Base-by-base conservation (phyloP, 2,797 vertebrate genomes). In the Neopelma chrysocephalum region DNA sequence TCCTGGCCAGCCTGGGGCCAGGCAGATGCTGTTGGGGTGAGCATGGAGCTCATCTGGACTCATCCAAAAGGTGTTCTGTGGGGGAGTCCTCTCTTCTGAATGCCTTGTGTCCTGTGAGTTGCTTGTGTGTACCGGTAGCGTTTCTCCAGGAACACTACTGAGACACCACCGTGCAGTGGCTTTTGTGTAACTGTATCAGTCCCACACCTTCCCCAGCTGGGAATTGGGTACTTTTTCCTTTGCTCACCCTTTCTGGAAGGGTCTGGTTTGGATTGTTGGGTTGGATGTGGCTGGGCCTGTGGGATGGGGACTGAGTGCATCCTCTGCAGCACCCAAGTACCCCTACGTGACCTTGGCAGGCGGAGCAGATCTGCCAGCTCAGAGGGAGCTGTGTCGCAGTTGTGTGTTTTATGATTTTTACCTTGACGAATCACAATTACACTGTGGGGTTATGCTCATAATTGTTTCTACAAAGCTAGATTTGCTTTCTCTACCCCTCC, bases 371-470 rank as follows among this genome's bases (percentile, higher is more conserved):
- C n/a, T 81, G 72, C 47, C 54, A 34, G 71, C 25, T 23, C 66
- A 68, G 60, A 42, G 76, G 36, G 43, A 93, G 51, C 38, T 48
- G 70, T 68, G 38, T 69, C 4, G 1, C 87, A 20, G 34, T 25
- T 61, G 2, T 80, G 45, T 58, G 64, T n/a, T 97, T 96, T 76
- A 81, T 92, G 88, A 88, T 82, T 1, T 0, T 87, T 96, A 93
- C 95, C 97, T 92, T 96, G 93, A 95, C 94, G 2, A 97, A 97
- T 97, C 77, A 42, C 77, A 88, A 85, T 95, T 97, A 97, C 65
- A 90, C 90, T 57, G 73, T 88, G 73, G n/a, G 54, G 94, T 94
- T 95, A 91, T 45, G 53, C 91, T 94, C 64, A 77, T 97, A 94
- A 97, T 93, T 93, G 91, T 82, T 94, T 82, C 75, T 68, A 15